phyloP scores from a whole-genome alignment of 2,797 vertebrate species.

The Eulemur mongoz region DNA sequence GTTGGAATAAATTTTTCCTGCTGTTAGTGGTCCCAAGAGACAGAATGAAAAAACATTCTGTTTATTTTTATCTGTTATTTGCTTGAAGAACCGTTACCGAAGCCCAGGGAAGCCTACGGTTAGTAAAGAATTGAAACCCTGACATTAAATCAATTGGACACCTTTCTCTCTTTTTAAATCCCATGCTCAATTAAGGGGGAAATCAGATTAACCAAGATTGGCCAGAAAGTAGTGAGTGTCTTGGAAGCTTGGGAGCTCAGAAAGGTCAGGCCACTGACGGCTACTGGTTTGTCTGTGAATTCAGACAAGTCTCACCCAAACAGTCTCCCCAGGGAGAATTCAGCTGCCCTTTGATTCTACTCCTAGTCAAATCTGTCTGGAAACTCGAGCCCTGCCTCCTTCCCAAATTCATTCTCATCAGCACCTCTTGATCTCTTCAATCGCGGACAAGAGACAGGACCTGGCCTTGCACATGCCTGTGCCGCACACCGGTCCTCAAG shows the following conservation, averaged over 20 bases:
- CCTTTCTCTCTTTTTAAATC: slow-evolving; percentile 44
- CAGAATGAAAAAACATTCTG: neutral
- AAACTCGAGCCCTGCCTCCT: neutral
- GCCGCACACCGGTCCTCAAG: fast-evolving
- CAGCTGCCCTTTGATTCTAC: neutral
- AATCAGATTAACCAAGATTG: slow-evolving; percentile 46
- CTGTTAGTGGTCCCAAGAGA: neutral
- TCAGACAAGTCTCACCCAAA: neutral
- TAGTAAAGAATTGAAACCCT: slow-evolving; percentile 4
- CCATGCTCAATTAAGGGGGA: slow-evolving; percentile 43
- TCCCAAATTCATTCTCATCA: neutral
- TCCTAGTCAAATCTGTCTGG: slow-evolving; percentile 5
- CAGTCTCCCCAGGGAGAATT: slow-evolving; percentile 27
- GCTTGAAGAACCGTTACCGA: neutral
- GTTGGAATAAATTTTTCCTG: neutral
- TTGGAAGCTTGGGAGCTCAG: fast-evolving
- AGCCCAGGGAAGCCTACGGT: neutral
- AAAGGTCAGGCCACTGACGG: slow-evolving; percentile 49
- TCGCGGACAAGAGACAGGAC: neutral
- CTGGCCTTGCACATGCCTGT: neutral
- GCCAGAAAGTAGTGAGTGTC: neutral
- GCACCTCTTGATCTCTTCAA: neutral
- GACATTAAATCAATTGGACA: slow-evolving; percentile 22
- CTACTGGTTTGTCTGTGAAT: neutral
- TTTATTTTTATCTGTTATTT: slow-evolving; percentile 38